Conservation (phyloP, 2,113 vertebrate genomes). For the Notarius lentiginosus region DNA sequence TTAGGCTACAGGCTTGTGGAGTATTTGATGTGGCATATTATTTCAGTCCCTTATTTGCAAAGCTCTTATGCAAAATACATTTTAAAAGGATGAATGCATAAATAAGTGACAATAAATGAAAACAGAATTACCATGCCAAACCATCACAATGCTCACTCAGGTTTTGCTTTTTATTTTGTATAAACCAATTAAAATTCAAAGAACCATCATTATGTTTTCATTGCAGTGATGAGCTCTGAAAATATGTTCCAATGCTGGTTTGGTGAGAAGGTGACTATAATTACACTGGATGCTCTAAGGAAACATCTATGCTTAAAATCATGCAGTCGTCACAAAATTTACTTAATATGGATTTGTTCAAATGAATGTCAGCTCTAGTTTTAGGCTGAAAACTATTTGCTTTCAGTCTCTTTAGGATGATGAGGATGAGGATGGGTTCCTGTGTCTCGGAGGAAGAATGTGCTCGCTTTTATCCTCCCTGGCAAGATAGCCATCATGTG, state of each 20-base stretch:
- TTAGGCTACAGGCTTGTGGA: background rate
- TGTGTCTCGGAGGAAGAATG: background rate
- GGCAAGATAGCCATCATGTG: background rate
- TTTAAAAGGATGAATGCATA: slow-evolving; percentile 42
- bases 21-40: slow-evolving; percentile 43
- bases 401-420: background rate
- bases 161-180: slow-evolving; percentile 23
- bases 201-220: slow-evolving; percentile 32
- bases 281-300: background rate
- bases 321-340: background rate
- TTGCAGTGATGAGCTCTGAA: slow-evolving; percentile 29
- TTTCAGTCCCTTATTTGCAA: slow-evolving; percentile 42
- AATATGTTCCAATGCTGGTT: slow-evolving; percentile 14
- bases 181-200: slow-evolving; percentile 46
- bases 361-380: background rate
- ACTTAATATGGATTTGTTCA: slow-evolving; percentile 1
- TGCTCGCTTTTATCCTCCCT: background rate
- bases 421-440: background rate
- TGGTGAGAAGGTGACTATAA: slow-evolving; percentile 26
- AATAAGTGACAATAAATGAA: slow-evolving; percentile 37
- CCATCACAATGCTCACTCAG: slow-evolving; percentile 24
- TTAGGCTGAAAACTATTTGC: background rate
- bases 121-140: slow-evolving; percentile 43
- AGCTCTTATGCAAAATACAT: slow-evolving; percentile 32
- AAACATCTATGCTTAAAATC: background rate